These are phyloP conservation scores for Rhinogobio ventralis DNA, from an alignment of 2,797 vertebrate genomes.

Conservation along the genomic window DNA sequence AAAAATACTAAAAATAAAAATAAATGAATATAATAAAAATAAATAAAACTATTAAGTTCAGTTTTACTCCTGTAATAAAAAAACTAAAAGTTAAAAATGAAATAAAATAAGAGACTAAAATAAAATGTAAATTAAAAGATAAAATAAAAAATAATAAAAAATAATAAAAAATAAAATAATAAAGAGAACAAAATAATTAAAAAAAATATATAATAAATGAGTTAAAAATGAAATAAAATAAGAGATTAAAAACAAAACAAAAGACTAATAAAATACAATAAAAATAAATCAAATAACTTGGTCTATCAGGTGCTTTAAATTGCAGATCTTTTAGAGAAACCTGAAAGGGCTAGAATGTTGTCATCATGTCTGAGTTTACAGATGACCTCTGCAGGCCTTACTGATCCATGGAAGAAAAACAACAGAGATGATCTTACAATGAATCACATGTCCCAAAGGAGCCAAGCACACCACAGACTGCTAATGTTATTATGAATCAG, in stretches of 20 bases:
- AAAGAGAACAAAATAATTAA: background rate
- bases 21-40: background rate
- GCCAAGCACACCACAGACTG: background rate
- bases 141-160: background rate
- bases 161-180: background rate
- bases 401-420: conserved; percentile 26
- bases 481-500: conserved; percentile 41
- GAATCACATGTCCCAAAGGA: conserved; percentile 20
- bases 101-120: background rate
- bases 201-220: background rate
- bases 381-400: conserved; percentile 24
- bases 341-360: background rate
- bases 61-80: no score
- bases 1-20: background rate
- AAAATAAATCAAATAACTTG: background rate
- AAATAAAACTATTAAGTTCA: background rate
- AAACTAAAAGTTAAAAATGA: background rate
- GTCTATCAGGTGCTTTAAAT: background rate
- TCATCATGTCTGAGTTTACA: conserved; percentile 48
- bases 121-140: no score
- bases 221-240: background rate
- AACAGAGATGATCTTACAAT: conserved; percentile 1
- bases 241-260: background rate
- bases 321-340: background rate
- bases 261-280: background rate